phyloP scores from a whole-genome alignment of 2,113 vertebrate species.

The Taurulus bubalis region DNA sequence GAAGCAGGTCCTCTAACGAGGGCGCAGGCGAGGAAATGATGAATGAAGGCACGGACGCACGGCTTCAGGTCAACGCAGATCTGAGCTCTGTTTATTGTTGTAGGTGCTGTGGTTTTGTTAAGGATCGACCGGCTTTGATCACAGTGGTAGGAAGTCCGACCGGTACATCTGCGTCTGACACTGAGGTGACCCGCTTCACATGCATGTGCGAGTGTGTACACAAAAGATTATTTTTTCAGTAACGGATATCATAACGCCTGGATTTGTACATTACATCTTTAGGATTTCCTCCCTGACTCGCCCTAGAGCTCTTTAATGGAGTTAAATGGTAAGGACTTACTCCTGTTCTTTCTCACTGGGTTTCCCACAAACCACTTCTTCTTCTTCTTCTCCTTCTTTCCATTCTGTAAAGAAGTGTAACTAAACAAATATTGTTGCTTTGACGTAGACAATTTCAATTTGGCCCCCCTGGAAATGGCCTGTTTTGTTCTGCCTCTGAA shows the following conservation, averaged over 20 bases:
- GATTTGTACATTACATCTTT: background rate
- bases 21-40: constrained; percentile 34
- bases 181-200: background rate
- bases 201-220: constrained; percentile 9
- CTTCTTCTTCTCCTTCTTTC: background rate
- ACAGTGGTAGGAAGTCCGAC: background rate
- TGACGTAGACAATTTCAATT: background rate
- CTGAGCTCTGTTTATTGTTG: constrained; percentile 48
- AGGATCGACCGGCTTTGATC: constrained; percentile 30
- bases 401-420: background rate
- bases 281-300: background rate
- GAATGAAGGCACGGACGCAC: constrained; percentile 12
- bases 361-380: constrained; percentile 23
- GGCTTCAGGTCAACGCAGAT: constrained; percentile 38
- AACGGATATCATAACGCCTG: constrained; percentile 17
- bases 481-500: constrained; percentile 27
- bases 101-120: constrained; percentile 32
- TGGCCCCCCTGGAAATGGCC: background rate
- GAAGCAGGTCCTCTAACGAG: constrained; percentile 31
- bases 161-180: constrained; percentile 21
- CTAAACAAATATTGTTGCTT: constrained; percentile 35
- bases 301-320: background rate
- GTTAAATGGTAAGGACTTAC: background rate
- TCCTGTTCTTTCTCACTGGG: constrained; percentile 15
- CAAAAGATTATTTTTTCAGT: constrained; percentile 20